phyloP scores from a whole-genome alignment of 2,888 invertebrate genomes.

The Machimus atricapillus region DNA sequence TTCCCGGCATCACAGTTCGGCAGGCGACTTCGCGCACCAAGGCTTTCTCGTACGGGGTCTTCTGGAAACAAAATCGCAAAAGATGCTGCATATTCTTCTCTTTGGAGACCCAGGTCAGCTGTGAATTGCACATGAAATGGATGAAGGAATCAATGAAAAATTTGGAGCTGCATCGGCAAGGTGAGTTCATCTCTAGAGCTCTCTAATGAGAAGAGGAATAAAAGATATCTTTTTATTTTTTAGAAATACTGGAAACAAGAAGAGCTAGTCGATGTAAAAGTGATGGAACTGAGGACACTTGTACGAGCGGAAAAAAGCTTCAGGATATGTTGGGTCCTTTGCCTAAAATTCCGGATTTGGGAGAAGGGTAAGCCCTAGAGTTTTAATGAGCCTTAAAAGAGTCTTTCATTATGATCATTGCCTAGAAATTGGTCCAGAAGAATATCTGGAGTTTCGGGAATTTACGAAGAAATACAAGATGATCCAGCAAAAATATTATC shows the following conservation, averaged over 20 bases:
- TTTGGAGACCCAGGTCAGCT: slow-evolving; percentile 57
- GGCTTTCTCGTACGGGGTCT: slow-evolving; percentile 59
- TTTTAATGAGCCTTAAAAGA: background rate
- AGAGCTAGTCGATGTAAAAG: slow-evolving; percentile 54
- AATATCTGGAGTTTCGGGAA: slow-evolving; percentile 58
- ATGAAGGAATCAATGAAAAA: slow-evolving; percentile 61
- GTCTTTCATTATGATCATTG: background rate
- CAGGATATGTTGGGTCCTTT: slow-evolving; percentile 58
- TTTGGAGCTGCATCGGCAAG: slow-evolving; percentile 59
- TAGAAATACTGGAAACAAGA: slow-evolving; percentile 58
- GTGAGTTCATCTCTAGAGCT: slow-evolving; percentile 41
- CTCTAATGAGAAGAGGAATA: background rate
- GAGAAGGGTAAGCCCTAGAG: slow-evolving; percentile 47
- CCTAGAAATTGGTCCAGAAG: slow-evolving; percentile 53
- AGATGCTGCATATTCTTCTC: slow-evolving; percentile 61
- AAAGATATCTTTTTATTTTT: background rate
- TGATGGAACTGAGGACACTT: slow-evolving; percentile 34
- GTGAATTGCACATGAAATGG: slow-evolving; percentile 62
- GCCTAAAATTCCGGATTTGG: slow-evolving; percentile 57
- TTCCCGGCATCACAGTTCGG: slow-evolving; percentile 59
- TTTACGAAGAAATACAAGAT: slow-evolving; percentile 60
- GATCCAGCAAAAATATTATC: slow-evolving; percentile 52
- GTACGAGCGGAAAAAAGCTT: slow-evolving; percentile 41
- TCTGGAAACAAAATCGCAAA: slow-evolving; percentile 62
- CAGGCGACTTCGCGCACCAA: slow-evolving; percentile 60